phyloP scores from a whole-genome alignment of 2,113 vertebrate species.

The Sorex araneus region DNA sequence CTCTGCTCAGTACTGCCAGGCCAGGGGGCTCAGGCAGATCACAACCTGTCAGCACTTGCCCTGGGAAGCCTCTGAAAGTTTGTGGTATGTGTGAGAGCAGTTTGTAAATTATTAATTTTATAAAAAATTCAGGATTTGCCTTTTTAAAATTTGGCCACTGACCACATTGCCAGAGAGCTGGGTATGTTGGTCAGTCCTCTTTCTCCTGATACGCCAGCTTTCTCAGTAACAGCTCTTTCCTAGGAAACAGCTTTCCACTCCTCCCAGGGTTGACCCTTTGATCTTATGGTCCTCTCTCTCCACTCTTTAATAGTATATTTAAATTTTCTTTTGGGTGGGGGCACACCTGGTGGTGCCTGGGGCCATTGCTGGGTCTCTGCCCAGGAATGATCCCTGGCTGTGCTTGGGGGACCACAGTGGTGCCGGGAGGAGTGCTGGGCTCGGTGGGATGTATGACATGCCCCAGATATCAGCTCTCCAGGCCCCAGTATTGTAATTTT shows the following conservation, averaged over 20 bases:
- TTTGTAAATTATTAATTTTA: conserved; percentile 22
- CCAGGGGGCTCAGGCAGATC: conserved; percentile 8
- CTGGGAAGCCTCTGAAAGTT: neutral
- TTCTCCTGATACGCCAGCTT: neutral
- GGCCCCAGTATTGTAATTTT: neutral
- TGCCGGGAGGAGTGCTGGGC: too few species aligned
- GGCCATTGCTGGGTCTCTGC: too few species aligned
- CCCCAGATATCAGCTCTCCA: too few species aligned
- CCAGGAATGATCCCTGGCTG: too few species aligned
- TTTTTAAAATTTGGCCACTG: conserved; percentile 38
- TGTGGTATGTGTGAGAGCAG: neutral
- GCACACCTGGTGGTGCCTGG: too few species aligned
- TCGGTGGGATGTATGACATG: too few species aligned
- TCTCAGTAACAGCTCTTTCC: neutral
- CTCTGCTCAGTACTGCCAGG: neutral
- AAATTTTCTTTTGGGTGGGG: too few species aligned
- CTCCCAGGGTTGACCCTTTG: neutral
- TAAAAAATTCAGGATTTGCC: conserved; percentile 2
- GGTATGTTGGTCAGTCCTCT: conserved; percentile 8
- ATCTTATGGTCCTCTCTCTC: neutral
- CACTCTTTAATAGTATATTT: conserved; percentile 7
- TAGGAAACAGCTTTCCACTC: neutral
- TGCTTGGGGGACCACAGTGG: too few species aligned
- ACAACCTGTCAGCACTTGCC: neutral
- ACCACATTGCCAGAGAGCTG: conserved; percentile 30